Percentiles rank a stretch among this genome's conserved stretches.
Evolutionary conservation across 2,888 invertebrate species (phyloP).

Genomic region (Caenorhabditis angaria): DNA sequence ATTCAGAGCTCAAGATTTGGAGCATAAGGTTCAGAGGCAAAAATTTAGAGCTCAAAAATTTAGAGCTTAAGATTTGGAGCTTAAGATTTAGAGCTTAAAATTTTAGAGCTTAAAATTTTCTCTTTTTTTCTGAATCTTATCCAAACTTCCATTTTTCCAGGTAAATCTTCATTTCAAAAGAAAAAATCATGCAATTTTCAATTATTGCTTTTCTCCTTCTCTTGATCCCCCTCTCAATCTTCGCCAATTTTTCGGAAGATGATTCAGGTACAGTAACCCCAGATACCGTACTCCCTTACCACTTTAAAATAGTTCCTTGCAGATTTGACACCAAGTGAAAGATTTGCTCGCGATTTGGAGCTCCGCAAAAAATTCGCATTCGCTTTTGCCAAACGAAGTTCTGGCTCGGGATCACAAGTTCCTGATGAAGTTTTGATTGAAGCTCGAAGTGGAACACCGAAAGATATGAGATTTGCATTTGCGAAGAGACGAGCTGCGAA

Average conservation of each 20-base stretch:
- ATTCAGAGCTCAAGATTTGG: too few species aligned
- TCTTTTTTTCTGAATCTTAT: background rate
- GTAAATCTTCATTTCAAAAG: constrained; percentile 11
- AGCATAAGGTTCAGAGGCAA: too few species aligned
- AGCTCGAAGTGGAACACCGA: constrained; percentile 9
- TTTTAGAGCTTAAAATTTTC: background rate
- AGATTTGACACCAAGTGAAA: constrained; percentile 18
- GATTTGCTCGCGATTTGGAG: constrained; percentile 41
- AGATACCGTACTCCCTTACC: background rate
- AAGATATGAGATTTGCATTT: constrained; percentile 38
- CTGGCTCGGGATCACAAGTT: constrained; percentile 3
- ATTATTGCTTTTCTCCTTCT: constrained; percentile 24
- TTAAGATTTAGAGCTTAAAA: too few species aligned
- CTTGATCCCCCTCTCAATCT: constrained; percentile 23
- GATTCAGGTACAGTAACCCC: constrained; percentile 12
- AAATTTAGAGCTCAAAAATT: too few species aligned
- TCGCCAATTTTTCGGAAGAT: constrained; percentile 23
- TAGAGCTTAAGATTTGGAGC: too few species aligned
- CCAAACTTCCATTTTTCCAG: constrained; percentile 10
- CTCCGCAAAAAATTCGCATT: constrained; percentile 45
- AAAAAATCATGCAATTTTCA: constrained; percentile 26
- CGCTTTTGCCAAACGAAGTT: constrained; percentile 39
- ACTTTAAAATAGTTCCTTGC: background rate
- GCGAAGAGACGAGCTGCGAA: constrained; percentile 36
- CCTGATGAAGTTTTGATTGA: constrained; percentile 33